These are phyloP conservation scores for Mayetiola destructor DNA, from an alignment of 2,888 invertebrate genomes.

Conservation along the genomic window DNA sequence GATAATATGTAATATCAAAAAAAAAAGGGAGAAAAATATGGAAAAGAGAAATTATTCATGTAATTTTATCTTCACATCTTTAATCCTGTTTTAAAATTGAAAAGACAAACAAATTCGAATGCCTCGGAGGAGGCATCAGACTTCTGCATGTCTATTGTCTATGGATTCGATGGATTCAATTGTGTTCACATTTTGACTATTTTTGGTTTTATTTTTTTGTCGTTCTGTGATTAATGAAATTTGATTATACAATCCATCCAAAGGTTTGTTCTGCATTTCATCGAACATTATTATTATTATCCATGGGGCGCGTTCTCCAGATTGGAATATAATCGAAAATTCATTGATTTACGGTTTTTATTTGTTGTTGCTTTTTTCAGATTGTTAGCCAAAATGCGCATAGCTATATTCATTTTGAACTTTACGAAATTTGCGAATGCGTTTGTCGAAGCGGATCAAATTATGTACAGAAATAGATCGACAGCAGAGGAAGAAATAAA, in stretches of 20 bases:
- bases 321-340: neutral
- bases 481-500: too few species aligned
- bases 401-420: neutral
- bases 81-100: too few species aligned
- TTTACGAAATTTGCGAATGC: too few species aligned
- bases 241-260: neutral
- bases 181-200: neutral
- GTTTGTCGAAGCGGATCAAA: too few species aligned
- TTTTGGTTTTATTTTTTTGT: neutral
- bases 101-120: neutral
- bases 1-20: neutral
- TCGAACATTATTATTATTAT: too few species aligned
- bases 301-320: neutral
- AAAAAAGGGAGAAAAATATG: neutral
- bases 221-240: constrained; percentile 1
- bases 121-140: neutral
- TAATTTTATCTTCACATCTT: neutral
- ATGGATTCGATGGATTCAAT: neutral
- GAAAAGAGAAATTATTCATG: too few species aligned
- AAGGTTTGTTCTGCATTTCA: neutral
- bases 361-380: too few species aligned
- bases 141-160: neutral
- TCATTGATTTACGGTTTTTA: neutral
- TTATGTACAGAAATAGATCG: too few species aligned
- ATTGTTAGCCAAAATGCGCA: too few species aligned